Evolutionary conservation across 2,113 vertebrate genomes (phyloP), one percentile per base, ranked within the genome.

Genomic region (Cynocephalus volans): DNA sequence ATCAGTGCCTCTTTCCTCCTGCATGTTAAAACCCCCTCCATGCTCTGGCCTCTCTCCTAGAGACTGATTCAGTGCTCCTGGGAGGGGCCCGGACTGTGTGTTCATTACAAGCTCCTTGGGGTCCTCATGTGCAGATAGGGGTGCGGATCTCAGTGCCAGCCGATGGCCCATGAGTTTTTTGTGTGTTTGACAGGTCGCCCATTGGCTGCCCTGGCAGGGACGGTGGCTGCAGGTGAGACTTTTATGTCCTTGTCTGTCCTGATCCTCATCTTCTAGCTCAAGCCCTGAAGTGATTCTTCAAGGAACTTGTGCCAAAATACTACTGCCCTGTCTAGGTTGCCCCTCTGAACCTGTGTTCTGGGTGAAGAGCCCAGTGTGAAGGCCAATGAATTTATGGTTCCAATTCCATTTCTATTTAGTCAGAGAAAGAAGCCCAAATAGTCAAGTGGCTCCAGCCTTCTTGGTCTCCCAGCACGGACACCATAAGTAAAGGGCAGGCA

Each of bases 221-320:
- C 8, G 1, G 4, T 24, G 54, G 4, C 41, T 83, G 5, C 81
- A 97, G 97, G 96, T 98, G 23, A 97, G 97, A 76, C 28, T 23
- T 14, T 31, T 62, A 18, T 64, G 11, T 64, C 58, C 76, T 77
- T 48, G 56, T 48, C 8, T 81, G 12, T 13, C 48, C 72, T 89
- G 67, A 33, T 65, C n/a, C 18, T 56, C 50, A 3, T 56, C 33
- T 45, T 84, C 54, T 31, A 31, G 17, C 24, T 95, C 67, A 67
- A 82, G 10, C 64, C 26, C 52, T 50, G 21, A 72, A 65, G 31
- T 67, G 69, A 41, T 41, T 86, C 54, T 65, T 54, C 11, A 21
- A 64, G n/a, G 24, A 86, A 88, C 89, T 6, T 48, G 12, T 54
- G 33, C 24, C 52, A 95, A 33, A 86, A 31, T 33, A 5, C 11